Evolutionary conservation across 2,888 invertebrate species (phyloP).

Genomic region (Pherbina coryleti): DNA sequence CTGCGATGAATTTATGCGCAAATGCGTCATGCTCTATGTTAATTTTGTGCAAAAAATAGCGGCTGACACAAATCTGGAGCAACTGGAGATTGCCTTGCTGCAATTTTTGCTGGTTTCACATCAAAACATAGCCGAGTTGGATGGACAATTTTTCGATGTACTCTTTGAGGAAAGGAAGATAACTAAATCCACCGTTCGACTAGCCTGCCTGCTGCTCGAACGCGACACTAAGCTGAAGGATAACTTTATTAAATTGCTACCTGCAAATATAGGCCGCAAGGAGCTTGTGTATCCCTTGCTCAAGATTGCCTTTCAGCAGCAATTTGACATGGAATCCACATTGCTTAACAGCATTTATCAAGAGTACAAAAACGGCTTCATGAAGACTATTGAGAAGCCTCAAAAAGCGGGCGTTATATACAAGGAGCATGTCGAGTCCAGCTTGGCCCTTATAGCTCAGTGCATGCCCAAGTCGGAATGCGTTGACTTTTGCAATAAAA

Average conservation of each 20-base stretch:
- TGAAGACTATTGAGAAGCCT: slow-evolving; percentile 77
- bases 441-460: slow-evolving; percentile 73
- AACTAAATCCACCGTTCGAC: slow-evolving; percentile 73
- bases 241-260: slow-evolving; percentile 53
- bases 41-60: slow-evolving; percentile 69
- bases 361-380: slow-evolving; percentile 75
- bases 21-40: slow-evolving; percentile 70
- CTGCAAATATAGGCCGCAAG: slow-evolving; percentile 72
- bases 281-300: slow-evolving; percentile 77
- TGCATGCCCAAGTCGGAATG: slow-evolving; percentile 75
- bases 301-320: slow-evolving; percentile 67
- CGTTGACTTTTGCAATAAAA: slow-evolving; percentile 73
- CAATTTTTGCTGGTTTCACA: slow-evolving; percentile 76
- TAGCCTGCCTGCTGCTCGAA: slow-evolving; percentile 74
- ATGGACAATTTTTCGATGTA: slow-evolving; percentile 72
- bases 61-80: slow-evolving; percentile 69
- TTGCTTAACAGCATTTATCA: slow-evolving; percentile 73
- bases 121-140: slow-evolving; percentile 72
- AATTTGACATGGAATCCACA: slow-evolving; percentile 64
- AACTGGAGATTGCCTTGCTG: slow-evolving; percentile 72
- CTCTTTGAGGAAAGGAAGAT: slow-evolving; percentile 71
- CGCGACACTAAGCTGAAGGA: slow-evolving; percentile 54
- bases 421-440: slow-evolving; percentile 73
- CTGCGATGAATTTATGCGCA: slow-evolving; percentile 65
- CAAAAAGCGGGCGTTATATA: slow-evolving; percentile 79